Percentiles rank a stretch among this genome's conserved stretches.
phyloP scores from a whole-genome alignment of 2,113 vertebrate genomes.

The Anarrhichthys ocellatus region DNA sequence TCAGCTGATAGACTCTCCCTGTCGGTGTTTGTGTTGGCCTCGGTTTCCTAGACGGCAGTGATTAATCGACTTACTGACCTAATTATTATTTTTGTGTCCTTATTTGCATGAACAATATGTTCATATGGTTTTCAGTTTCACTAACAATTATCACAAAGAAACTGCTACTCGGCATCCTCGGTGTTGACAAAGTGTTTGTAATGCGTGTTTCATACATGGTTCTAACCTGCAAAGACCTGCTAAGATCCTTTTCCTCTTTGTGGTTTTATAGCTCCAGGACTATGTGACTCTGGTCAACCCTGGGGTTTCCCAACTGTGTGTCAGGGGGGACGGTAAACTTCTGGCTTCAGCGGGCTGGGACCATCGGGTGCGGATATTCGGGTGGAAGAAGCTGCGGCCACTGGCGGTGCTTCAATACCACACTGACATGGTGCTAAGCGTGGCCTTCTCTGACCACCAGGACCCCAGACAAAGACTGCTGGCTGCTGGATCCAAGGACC shows the following conservation, averaged over 20 bases:
- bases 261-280: slow-evolving; percentile 82
- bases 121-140: not conserved
- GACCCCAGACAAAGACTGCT: slow-evolving; percentile 82
- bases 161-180: not conserved
- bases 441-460: slow-evolving; percentile 88
- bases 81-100: slow-evolving; percentile 46
- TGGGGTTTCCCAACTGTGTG: slow-evolving; percentile 88
- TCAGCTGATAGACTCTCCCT: slow-evolving; percentile 71
- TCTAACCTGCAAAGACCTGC: not conserved
- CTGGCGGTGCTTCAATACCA: slow-evolving; percentile 94
- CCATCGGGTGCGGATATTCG: slow-evolving; percentile 90
- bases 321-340: slow-evolving; percentile 90
- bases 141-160: not conserved
- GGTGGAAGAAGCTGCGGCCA: slow-evolving; percentile 91
- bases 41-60: slow-evolving; percentile 50
- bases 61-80: slow-evolving; percentile 66
- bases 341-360: slow-evolving; percentile 94
- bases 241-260: slow-evolving; percentile 34
- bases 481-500: slow-evolving; percentile 93
- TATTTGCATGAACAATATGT: slow-evolving; percentile 24
- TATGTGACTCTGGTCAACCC: slow-evolving; percentile 88
- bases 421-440: slow-evolving; percentile 85
- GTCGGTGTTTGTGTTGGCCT: slow-evolving; percentile 65
- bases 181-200: not conserved
- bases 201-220: not conserved